A percentile compares a stretch with the other conserved stretches of the same genome.
Evolutionary conservation across 2,797 vertebrate genomes (phyloP).

Genomic region (Semaprochilodus insignis): DNA sequence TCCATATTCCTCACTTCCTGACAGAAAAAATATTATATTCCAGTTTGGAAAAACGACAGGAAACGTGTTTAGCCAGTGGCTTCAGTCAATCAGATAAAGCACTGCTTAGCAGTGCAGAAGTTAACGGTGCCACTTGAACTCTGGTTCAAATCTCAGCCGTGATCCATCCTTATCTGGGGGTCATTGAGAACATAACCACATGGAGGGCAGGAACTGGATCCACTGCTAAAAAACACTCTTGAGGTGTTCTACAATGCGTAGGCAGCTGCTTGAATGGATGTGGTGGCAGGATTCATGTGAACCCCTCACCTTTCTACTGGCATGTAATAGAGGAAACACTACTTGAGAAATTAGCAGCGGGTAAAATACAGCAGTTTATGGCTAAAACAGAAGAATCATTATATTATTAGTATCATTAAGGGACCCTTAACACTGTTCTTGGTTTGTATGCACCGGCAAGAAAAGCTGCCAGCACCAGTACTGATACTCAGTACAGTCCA

Average conservation of each 20-base stretch:
- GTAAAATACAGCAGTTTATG: not conserved
- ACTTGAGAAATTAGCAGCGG: not conserved
- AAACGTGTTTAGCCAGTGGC: not conserved
- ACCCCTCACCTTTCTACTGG: not conserved
- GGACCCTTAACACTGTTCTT: no score
- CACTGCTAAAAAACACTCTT: not conserved
- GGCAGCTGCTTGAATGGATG: not conserved
- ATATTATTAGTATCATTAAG: not conserved
- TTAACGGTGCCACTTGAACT: not conserved
- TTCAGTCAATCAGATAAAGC: not conserved
- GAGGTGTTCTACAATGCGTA: not conserved
- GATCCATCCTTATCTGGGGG: constrained; percentile 7
- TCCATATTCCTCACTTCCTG: no score
- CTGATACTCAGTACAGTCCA: not conserved
- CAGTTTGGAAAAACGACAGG: constrained; percentile 57
- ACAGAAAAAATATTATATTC: not conserved
- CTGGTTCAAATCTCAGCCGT: not conserved
- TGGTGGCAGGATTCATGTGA: not conserved
- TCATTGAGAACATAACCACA: not conserved
- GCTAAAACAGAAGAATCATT: no score
- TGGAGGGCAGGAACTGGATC: not conserved
- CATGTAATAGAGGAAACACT: constrained; percentile 5
- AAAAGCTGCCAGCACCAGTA: not conserved
- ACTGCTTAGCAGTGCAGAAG: not conserved
- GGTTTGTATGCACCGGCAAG: not conserved